Evolutionary conservation across 1,140 invertebrate genomes (phyloP), one percentile per base, ranked within the genome.

Genomic region (Babylonia areolata): DNA sequence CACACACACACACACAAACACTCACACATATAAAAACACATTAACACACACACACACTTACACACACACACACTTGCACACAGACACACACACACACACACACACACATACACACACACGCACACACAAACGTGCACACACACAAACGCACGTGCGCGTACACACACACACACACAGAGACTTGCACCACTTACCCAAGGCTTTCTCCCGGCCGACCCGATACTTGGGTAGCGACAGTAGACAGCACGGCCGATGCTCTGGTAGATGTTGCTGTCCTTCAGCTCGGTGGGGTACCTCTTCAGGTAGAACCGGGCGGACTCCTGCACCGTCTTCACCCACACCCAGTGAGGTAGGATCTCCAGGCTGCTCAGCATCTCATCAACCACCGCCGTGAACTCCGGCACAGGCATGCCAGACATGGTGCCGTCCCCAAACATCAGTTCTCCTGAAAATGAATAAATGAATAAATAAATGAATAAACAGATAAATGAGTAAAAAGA

Each of bases 241-340:
- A 77, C 35, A 5, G 33, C 35, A 2, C 35, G 3, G 75, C 75
- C 75, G 35, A 77, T 77, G 35, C 35, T 39, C 75, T 77, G 75
- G 75, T 77, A 77, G 35, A 77, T 28, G 75, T 15, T 77, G 75
- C 75, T 77, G 35, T 40, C 37, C 28, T 28, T 15, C 75, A 77
- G 39, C 58, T 64, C 58, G 37, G 20, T 28, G 37, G 75, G 75
- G 37, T 40, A 77, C 37, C 35, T 23, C 20, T 23, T 17, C 37
- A 77, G 75, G 75, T 77, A 77, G 75, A 77, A 77, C 28, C 37
- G 9, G 37, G 75, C 75, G 15, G 37, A 12, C 75, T 77, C 75
- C 35, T 40, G 35, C 75, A 77, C 75, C 12, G 37, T 28, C 35
- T 37, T 40, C 37, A 40, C 20, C 75, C 75, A 77, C 33, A 77